Conservation (phyloP, 2,797 vertebrate genomes). For the Selene dorsalis region DNA sequence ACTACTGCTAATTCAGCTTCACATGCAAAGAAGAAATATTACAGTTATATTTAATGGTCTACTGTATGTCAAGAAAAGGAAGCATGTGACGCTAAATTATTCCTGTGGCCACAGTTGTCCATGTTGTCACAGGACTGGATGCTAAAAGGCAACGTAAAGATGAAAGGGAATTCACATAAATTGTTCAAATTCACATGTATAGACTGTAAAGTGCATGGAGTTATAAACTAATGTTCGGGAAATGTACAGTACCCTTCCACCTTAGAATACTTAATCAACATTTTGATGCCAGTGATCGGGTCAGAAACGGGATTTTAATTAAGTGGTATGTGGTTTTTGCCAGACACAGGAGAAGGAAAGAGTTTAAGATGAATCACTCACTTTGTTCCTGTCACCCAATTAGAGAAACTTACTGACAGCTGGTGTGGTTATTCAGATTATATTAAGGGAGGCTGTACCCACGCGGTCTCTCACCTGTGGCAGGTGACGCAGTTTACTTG, state of each 20-base stretch:
- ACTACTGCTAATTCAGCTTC: background rate
- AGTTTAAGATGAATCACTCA: background rate
- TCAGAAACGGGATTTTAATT: background rate
- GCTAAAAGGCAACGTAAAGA: background rate
- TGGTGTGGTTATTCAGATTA: background rate
- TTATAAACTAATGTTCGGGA: background rate
- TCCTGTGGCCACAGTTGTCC: background rate
- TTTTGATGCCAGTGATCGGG: background rate
- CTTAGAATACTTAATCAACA: background rate
- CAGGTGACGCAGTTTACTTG: too few species aligned
- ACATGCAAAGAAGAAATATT: background rate
- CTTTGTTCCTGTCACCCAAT: background rate
- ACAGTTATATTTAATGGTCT: background rate
- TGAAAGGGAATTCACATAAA: background rate
- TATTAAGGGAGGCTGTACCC: background rate
- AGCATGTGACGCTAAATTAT: background rate
- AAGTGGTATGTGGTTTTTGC: background rate
- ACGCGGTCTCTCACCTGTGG: too few species aligned
- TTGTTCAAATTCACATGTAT: background rate
- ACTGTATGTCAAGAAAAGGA: background rate
- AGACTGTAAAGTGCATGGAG: background rate
- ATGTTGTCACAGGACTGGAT: too few species aligned
- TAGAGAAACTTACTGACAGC: too few species aligned
- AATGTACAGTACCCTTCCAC: background rate
- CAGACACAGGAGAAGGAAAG: background rate